Conservation (phyloP, 2,888 invertebrate genomes). For the Eumacrocentrus americanus region DNA sequence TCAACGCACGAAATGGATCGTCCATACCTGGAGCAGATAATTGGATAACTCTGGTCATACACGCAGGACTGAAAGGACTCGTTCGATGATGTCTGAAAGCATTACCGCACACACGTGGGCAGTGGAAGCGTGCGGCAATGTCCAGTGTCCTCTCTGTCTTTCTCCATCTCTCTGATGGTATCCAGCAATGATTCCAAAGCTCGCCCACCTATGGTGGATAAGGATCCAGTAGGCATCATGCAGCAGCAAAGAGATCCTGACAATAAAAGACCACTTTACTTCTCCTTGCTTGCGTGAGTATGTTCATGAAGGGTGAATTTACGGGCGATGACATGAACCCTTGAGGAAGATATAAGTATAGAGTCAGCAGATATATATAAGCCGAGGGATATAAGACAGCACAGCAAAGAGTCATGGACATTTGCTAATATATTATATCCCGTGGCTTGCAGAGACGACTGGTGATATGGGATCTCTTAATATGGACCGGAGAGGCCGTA, state of each 20-base stretch:
- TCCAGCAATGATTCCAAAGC: no score
- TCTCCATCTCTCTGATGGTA: no score
- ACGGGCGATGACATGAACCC: not conserved
- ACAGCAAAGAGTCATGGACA: not conserved
- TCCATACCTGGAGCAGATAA: not conserved
- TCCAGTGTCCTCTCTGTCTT: no score
- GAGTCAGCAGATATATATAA: not conserved
- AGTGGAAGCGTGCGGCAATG: no score
- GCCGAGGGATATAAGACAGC: not conserved
- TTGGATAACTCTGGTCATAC: not conserved
- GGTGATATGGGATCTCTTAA: slow-evolving; percentile 23
- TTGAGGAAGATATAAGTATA: not conserved
- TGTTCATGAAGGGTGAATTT: not conserved
- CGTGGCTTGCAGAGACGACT: not conserved
- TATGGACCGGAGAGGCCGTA: slow-evolving; percentile 18
- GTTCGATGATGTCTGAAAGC: no score
- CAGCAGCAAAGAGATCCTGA: not conserved
- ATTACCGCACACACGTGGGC: no score
- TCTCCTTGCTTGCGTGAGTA: no score
- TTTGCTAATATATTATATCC: slow-evolving; percentile 8
- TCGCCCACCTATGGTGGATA: no score
- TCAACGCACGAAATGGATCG: not conserved
- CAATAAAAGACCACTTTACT: not conserved
- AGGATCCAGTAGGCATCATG: not conserved
- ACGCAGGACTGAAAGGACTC: not conserved